Conservation (phyloP, 2,113 vertebrate genomes). For the Pygoscelis adeliae region DNA sequence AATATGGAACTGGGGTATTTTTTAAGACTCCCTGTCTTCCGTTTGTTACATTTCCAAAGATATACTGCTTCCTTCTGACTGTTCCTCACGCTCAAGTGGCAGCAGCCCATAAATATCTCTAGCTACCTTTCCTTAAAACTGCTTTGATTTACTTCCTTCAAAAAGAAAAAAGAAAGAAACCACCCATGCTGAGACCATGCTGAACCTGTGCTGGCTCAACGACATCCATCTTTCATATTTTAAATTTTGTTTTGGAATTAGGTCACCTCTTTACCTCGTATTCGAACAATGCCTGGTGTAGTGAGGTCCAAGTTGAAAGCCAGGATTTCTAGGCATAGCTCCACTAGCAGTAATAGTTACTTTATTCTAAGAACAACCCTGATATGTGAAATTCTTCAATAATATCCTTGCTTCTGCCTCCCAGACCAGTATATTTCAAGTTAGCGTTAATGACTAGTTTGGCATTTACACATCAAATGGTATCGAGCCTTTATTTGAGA, state of each 20-base stretch:
- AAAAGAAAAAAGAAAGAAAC: constrained; percentile 7
- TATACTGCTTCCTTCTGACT: background rate
- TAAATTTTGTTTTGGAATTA: background rate
- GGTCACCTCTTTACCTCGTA: background rate
- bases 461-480: background rate
- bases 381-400: background rate
- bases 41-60: constrained; percentile 6
- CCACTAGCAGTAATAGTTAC: background rate
- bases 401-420: background rate
- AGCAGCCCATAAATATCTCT: constrained; percentile 19
- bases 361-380: background rate
- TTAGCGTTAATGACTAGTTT: background rate
- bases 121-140: background rate
- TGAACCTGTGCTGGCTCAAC: background rate
- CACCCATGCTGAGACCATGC: background rate
- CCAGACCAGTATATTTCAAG: background rate
- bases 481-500: background rate
- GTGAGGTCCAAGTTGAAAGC: background rate
- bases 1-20: background rate
- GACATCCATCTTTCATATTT: background rate
- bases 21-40: background rate
- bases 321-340: background rate
- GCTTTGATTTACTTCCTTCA: constrained; percentile 27
- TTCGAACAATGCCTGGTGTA: background rate
- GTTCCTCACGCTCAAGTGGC: background rate